Percentiles rank a stretch among this genome's conserved stretches.
Conservation (phyloP, 2,888 invertebrate genomes). For the Troides oblongomaculatus region DNA sequence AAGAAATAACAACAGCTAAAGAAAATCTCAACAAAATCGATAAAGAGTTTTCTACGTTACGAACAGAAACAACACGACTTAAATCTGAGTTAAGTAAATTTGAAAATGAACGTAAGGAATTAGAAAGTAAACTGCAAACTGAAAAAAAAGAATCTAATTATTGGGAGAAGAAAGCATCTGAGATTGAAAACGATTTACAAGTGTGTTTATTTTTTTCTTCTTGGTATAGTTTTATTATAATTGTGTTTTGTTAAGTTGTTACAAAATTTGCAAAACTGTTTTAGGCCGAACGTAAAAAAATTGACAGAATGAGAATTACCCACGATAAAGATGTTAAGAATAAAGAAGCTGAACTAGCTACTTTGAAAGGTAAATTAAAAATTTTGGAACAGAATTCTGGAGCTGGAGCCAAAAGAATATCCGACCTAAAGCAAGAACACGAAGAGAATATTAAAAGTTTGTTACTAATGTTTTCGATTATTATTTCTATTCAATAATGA, state of each 20-base stretch:
- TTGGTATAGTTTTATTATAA: not conserved
- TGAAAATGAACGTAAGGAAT: conserved; percentile 81
- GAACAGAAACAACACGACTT: conserved; percentile 63
- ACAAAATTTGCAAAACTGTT: conserved; percentile 30
- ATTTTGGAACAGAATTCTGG: conserved; percentile 82
- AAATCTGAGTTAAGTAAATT: conserved; percentile 70
- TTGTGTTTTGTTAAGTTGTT: not conserved
- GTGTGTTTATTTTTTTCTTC: conserved; percentile 39
- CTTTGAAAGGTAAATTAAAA: conserved; percentile 86
- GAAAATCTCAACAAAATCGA: conserved; percentile 67
- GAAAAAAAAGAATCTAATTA: conserved; percentile 82
- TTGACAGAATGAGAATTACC: conserved; percentile 83
- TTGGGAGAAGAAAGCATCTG: conserved; percentile 82
- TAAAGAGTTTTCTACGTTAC: conserved; percentile 63
- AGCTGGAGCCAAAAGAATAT: conserved; percentile 81
- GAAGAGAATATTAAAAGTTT: conserved; percentile 85
- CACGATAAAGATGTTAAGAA: conserved; percentile 88
- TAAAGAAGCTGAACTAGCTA: conserved; percentile 87
- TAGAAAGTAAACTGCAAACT: conserved; percentile 81
- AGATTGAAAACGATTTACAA: conserved; percentile 81
- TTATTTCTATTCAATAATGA: not conserved
- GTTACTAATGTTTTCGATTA: conserved; percentile 42
- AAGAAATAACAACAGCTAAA: conserved; percentile 55
- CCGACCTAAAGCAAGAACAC: conserved; percentile 84
- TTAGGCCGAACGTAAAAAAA: conserved; percentile 83